phyloP scores from a whole-genome alignment of 2,888 invertebrate genomes.

The Mythimna lalbum region DNA sequence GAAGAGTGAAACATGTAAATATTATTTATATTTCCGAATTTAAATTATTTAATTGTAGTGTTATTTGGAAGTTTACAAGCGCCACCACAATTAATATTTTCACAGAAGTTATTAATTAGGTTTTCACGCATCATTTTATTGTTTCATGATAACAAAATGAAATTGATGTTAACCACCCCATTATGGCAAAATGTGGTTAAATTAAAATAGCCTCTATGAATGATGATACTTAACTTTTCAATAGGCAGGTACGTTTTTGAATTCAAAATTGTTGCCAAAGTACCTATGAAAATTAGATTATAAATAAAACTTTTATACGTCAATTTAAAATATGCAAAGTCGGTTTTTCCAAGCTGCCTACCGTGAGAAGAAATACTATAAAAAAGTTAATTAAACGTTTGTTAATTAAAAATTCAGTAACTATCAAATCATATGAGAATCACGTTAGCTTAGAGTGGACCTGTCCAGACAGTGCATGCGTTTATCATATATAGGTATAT shows the following conservation, averaged over 20 bases:
- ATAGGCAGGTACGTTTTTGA: background rate
- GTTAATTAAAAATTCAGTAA: too few relatives aligned
- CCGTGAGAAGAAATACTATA: too few relatives aligned
- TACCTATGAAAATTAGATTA: too few relatives aligned
- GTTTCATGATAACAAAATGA: background rate
- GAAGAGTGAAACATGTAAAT: background rate
- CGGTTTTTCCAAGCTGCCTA: too few relatives aligned
- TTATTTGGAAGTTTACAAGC: background rate
- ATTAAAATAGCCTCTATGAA: background rate
- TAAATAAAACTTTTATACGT: too few relatives aligned
- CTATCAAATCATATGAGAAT: too few relatives aligned
- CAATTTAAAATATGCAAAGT: too few relatives aligned
- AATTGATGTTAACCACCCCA: background rate
- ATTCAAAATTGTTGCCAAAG: background rate
- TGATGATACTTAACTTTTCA: background rate
- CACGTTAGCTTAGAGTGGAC: too few relatives aligned
- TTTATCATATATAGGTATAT: too few relatives aligned
- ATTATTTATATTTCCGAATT: background rate
- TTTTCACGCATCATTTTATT: background rate
- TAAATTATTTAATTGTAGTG: background rate
- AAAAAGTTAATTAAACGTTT: too few relatives aligned
- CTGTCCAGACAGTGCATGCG: too few relatives aligned
- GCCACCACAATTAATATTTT: constrained; percentile 3
- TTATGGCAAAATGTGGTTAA: background rate
- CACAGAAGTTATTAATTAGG: background rate